Evolutionary conservation across 2,113 vertebrate genomes (phyloP), one percentile per base, ranked within the genome.

Genomic region (Corythornis cristatus): DNA sequence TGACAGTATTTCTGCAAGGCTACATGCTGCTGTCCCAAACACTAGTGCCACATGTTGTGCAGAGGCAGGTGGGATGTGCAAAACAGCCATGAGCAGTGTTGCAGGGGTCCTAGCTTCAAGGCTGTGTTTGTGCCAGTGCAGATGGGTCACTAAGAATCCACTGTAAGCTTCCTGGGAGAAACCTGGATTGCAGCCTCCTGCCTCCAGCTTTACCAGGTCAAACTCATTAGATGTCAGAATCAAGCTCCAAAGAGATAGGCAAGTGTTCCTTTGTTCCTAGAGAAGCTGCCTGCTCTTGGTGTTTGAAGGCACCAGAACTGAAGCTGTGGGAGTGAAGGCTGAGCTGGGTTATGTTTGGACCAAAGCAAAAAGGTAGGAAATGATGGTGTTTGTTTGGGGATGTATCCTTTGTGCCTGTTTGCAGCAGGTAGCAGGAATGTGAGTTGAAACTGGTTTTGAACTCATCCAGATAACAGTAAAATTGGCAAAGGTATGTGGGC

Each of bases 181-280:
- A 64, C 42, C 26, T 48, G 33, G 23, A 42, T 86, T 0, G 0
- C 70, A 81, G 4, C 28, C 50, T 53, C 26, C 23, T 79, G 48
- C 50, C 31, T 71, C 29, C 60, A 29, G n/a, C 8, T 56, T 73
- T 81, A 70, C 31, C n/a, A 60, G n/a, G n/a, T 68, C 60, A 73
- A 9, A 56, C 13, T 1, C 1, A 16, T 56, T 73, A 51, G 12
- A 10, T 60, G 60, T 51, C 65, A 84, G 70, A 79, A 28, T 25
- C 0, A 0, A 13, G 50, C 23, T 31, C 28, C 0, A 0, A 37
- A 64, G 75, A 75, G 50, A 28, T 46, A 25, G 64, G 29, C 26
- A 67, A 31, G 26, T n/a, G 60, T n/a, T 2, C 0, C 31, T 8
- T 51, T 62, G 33, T 40, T 58, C 43, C 31, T 54, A 48, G 68